These are phyloP conservation scores for Oligia strigilis DNA, from an alignment of 2,888 invertebrate species.

Conservation along the genomic window DNA sequence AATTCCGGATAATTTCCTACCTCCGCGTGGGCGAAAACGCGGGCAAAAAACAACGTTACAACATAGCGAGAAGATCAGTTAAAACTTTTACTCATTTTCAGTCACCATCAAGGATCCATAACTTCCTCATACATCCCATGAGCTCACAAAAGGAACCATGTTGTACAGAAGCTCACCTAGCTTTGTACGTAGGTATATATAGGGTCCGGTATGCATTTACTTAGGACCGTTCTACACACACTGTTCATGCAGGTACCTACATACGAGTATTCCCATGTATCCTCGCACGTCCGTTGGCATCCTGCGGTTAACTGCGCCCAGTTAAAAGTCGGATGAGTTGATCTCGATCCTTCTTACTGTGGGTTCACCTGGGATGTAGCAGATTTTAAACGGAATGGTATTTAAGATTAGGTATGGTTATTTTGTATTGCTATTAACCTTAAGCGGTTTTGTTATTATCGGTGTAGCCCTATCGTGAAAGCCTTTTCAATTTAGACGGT, in stretches of 20 bases:
- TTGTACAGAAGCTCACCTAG: background rate
- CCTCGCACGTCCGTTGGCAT: background rate
- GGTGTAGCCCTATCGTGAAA: background rate
- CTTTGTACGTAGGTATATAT: conserved; percentile 26
- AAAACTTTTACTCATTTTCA: background rate
- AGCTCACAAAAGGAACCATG: conserved; percentile 1
- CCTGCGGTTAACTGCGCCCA: conserved; percentile 23
- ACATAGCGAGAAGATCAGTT: background rate
- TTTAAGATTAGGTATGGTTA: conserved; percentile 16
- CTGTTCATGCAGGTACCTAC: background rate
- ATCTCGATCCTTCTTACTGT: conserved; percentile 30
- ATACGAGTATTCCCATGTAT: background rate
- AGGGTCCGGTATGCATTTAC: conserved; percentile 34
- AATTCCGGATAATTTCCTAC: too few relatives aligned
- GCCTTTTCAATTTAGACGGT: too few relatives aligned
- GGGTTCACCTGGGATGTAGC: conserved; percentile 5
- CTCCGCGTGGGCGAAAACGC: too few relatives aligned
- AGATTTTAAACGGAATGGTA: conserved; percentile 14
- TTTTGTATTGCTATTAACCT: conserved; percentile 7
- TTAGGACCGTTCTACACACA: conserved; percentile 26
- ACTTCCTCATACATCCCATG: background rate
- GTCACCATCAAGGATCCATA: background rate
- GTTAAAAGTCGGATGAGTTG: conserved; percentile 31
- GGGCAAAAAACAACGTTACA: too few relatives aligned
- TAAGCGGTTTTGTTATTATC: background rate